Evolutionary conservation across 2,113 vertebrate species (phyloP).

Genomic region (Oxyruncus cristatus): DNA sequence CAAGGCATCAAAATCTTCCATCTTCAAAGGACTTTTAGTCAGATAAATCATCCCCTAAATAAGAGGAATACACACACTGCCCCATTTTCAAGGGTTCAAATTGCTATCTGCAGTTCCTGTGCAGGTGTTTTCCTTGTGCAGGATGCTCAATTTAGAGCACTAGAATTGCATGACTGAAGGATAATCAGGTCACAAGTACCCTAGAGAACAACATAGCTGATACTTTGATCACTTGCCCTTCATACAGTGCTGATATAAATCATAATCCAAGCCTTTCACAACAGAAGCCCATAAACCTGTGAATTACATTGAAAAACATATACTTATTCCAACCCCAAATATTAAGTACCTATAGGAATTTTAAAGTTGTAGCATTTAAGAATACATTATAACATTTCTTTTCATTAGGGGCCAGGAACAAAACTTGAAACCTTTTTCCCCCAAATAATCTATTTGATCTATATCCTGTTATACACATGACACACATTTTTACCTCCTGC

Average conservation of each 20-base stretch:
- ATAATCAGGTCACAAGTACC: not conserved
- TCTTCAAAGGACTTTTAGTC: not conserved
- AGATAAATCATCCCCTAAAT: not conserved
- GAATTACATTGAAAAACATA: not conserved
- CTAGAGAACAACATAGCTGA: not conserved
- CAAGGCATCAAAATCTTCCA: not conserved
- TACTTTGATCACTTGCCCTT: not conserved
- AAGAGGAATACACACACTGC: not conserved
- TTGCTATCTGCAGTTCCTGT: not conserved
- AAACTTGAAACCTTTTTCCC: not conserved
- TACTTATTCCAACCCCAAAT: not conserved
- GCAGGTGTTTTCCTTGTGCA: not conserved
- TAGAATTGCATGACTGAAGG: not conserved
- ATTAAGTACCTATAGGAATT: not conserved
- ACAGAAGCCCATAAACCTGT: not conserved
- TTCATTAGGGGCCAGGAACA: not conserved
- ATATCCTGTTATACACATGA: not conserved
- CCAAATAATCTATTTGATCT: not conserved
- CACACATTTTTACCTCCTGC: not conserved
- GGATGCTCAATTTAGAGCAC: not conserved
- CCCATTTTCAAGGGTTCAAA: not conserved
- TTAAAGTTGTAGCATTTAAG: not conserved
- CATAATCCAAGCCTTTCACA: not conserved
- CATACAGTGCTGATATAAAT: not conserved
- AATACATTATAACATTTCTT: not conserved